phyloP scores from a whole-genome alignment of 2,797 vertebrate genomes.

The Astyanax mexicanus region DNA sequence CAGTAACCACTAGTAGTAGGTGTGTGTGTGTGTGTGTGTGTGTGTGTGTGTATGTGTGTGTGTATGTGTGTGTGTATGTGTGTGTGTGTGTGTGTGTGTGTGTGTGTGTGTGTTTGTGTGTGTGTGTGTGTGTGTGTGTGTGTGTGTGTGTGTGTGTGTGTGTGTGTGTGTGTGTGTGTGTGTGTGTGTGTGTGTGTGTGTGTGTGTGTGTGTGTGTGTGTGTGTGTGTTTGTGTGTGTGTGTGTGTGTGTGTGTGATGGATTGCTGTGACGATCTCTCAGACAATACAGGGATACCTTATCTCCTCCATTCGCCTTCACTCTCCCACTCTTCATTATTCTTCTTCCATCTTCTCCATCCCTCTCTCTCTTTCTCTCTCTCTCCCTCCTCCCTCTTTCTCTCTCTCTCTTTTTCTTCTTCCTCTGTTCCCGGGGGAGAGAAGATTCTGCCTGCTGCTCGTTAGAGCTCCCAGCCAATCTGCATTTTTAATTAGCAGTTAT shows the following conservation, averaged over 20 bases:
- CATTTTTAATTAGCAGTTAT: constrained; percentile 90
- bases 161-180: too few species aligned
- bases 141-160: too few species aligned
- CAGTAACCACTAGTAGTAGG: too few species aligned
- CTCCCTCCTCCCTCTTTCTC: constrained; percentile 6
- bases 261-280: constrained; percentile 64
- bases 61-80: too few species aligned
- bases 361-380: constrained; percentile 15
- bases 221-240: too few species aligned
- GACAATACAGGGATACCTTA: constrained; percentile 74
- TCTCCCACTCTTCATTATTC: too few species aligned
- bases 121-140: constrained; percentile 4
- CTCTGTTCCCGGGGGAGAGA: constrained; percentile 75
- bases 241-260: constrained; percentile 46
- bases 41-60: too few species aligned
- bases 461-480: constrained; percentile 87
- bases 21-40: too few species aligned
- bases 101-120: constrained; percentile 29
- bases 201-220: too few species aligned
- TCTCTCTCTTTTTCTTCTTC: constrained; percentile 21
- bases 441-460: constrained; percentile 86
- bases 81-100: too few species aligned
- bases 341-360: too few species aligned
- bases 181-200: too few species aligned
- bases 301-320: constrained; percentile 81